Base-by-base conservation (phyloP, 2,888 invertebrate genomes). In the Drosophila histrio region DNA sequence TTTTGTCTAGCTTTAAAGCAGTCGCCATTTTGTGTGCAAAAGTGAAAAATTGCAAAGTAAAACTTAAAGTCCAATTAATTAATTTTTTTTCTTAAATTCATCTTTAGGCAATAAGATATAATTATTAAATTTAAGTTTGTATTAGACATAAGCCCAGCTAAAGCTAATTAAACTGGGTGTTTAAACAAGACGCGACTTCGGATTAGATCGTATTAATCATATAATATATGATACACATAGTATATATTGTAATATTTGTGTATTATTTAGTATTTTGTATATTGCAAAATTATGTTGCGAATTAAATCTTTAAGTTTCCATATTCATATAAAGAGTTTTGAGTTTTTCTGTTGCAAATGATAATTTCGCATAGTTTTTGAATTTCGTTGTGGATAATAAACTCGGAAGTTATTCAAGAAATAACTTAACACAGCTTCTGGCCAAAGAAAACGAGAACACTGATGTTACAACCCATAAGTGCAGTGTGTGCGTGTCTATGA, bases 21-120 rank as follows among this genome's bases (percentile, higher is more conserved):
- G 65, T 54, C 75, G 84, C 84, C 82, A 80, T 80, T 83, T 69
- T 78, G 58, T 74, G 67, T 54, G 82, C 66, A 81, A 81, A 61
- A 34, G 36, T 52, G 43, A 69, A 64, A 58, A 39, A 49, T 44
- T 46, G 49, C 60, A 64, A 79, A 77, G 70, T 80, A 19, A 72
- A 85, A 82, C 85, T 81, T 81, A 59, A 59, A 65, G 63, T 69
- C 36, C 56, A 41, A 32, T 43, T 46, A 26, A 61, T 49, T 49
- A 34, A 52, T 36, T 41, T 58, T 44, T 62, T 58, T 54, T 73
- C 54, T 6, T 15, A 52, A 7, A 53, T 67, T 30, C 56, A 54
- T 59, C 36, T 41, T 50, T 49, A 43, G 19, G 24, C 8, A 49
- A 41, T 38, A 76, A 64, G 54, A 47, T 61, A 56, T 26, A 59